Conservation (phyloP, 2,797 vertebrate species). For the Staurois parvus region DNA sequence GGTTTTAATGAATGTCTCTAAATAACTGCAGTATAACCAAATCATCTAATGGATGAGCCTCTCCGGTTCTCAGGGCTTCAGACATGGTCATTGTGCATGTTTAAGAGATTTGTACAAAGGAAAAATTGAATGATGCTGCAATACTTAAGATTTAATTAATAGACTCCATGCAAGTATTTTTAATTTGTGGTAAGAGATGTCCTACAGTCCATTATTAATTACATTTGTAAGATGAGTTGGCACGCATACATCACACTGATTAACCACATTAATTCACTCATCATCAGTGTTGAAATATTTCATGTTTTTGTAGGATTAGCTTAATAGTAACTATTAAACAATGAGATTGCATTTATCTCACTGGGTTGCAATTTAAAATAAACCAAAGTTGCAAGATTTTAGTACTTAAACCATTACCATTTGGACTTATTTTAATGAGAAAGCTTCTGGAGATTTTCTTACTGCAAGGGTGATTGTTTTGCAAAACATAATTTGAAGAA, state of each 20-base stretch:
- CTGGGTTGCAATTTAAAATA: conserved; percentile 29
- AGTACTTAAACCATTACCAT: background rate
- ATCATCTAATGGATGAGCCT: conserved; percentile 6
- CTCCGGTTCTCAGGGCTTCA: background rate
- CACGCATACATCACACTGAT: conserved; percentile 19
- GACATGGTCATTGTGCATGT: conserved; percentile 25
- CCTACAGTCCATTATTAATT: conserved; percentile 38
- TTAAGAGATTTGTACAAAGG: conserved; percentile 30
- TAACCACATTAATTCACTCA: conserved; percentile 47
- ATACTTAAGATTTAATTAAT: conserved; percentile 40
- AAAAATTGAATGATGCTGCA: conserved; percentile 33
- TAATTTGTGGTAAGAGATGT: conserved; percentile 24
- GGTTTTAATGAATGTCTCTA: background rate
- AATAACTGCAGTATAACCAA: conserved; percentile 1
- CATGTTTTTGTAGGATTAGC: conserved; percentile 37
- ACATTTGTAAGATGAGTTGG: conserved; percentile 24
- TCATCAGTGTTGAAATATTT: conserved; percentile 20
- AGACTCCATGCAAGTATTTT: conserved; percentile 1
- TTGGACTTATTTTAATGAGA: conserved; percentile 6
- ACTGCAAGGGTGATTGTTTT: background rate
- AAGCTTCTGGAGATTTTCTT: background rate
- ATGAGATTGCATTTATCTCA: conserved; percentile 30
- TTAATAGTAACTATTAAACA: conserved; percentile 29
- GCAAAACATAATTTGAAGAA: background rate
- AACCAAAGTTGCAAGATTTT: conserved; percentile 27